A percentile compares a stretch with the other conserved stretches of the same genome.
Conservation (phyloP, 2,888 invertebrate genomes). For the Helicoverpa assulta region DNA sequence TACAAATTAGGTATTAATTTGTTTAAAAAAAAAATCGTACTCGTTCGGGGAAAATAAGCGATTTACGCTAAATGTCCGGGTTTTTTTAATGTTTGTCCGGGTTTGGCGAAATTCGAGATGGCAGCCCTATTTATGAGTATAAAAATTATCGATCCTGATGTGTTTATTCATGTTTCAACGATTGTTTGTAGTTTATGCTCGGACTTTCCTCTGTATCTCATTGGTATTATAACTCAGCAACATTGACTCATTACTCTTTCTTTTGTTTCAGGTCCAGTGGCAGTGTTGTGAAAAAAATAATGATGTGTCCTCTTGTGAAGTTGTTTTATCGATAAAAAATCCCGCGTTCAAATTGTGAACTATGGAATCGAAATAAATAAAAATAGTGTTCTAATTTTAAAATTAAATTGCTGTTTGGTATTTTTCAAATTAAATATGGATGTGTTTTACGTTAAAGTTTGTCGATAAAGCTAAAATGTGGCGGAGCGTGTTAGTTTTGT, state of each 20-base stretch:
- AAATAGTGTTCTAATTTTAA: constrained; percentile 12
- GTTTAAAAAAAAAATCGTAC: too few relatives aligned
- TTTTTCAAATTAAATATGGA: constrained; percentile 27
- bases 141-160: too few relatives aligned
- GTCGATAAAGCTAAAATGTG: constrained; percentile 71
- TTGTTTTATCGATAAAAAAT: constrained; percentile 36
- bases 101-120: too few relatives aligned
- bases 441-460: constrained; percentile 6
- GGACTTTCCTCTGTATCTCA: not conserved
- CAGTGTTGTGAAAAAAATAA: constrained; percentile 38
- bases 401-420: not conserved
- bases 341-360: constrained; percentile 11
- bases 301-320: constrained; percentile 35
- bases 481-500: constrained; percentile 66
- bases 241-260: constrained; percentile 24
- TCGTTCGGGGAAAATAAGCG: too few relatives aligned
- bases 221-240: not conserved
- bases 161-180: not conserved
- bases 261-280: constrained; percentile 65
- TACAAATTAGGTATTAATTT: too few relatives aligned
- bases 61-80: too few relatives aligned
- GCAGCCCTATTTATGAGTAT: too few relatives aligned
- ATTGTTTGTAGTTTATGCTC: not conserved
- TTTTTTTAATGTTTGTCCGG: too few relatives aligned
- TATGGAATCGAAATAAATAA: constrained; percentile 34